These are phyloP conservation scores for Keiferia lycopersicella DNA, from an alignment of 2,888 invertebrate genomes.

Conservation along the genomic window DNA sequence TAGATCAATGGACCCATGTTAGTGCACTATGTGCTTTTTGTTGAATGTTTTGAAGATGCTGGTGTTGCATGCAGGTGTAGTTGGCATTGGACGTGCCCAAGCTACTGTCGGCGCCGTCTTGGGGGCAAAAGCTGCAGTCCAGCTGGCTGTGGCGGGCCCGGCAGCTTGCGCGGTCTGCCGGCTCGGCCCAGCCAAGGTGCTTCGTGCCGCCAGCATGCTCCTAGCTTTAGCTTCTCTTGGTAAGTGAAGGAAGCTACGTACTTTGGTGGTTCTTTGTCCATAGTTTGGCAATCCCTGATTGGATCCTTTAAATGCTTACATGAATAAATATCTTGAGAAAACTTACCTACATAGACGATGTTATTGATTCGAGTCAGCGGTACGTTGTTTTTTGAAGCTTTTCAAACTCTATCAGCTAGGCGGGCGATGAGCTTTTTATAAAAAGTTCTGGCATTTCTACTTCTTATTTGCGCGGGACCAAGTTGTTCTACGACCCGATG, in stretches of 20 bases:
- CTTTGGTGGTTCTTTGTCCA: not conserved
- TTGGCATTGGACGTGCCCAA: slow-evolving; percentile 47
- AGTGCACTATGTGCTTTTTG: too few species aligned
- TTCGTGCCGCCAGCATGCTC: slow-evolving; percentile 54
- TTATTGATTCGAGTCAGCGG: too few species aligned
- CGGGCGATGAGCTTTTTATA: too few species aligned
- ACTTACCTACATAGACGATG: too few species aligned
- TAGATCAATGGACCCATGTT: too few species aligned
- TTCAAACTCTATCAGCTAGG: too few species aligned
- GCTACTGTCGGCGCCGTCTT: slow-evolving; percentile 63
- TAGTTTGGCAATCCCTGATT: not conserved
- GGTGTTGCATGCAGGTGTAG: not conserved
- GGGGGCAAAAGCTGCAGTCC: slow-evolving; percentile 66
- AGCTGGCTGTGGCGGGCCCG: slow-evolving; percentile 58
- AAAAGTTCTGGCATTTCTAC: too few species aligned
- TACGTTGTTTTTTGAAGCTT: too few species aligned
- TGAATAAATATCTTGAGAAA: not conserved
- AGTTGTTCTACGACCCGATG: too few species aligned
- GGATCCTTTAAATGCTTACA: too few species aligned
- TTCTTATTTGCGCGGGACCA: too few species aligned
- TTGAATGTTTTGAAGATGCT: too few species aligned
- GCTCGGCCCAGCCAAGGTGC: slow-evolving; percentile 54
- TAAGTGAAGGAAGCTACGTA: slow-evolving; percentile 30
- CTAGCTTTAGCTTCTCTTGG: slow-evolving; percentile 56
- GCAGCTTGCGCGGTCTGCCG: slow-evolving; percentile 58